Conservation (phyloP, 1,140 invertebrate genomes). For the Melanaphis sacchari region DNA sequence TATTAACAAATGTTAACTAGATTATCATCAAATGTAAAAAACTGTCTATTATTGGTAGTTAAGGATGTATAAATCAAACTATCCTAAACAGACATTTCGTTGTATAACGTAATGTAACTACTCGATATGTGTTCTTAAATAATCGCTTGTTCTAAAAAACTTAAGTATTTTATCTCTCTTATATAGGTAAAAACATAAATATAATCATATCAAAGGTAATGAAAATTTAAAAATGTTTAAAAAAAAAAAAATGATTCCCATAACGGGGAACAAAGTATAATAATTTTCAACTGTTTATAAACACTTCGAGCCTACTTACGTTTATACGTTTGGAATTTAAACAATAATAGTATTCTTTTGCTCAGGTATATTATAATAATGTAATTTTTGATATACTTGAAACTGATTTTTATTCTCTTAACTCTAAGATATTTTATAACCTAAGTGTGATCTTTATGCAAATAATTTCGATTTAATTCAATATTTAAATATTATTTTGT, state of each 20-base stretch:
- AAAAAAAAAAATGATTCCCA: neutral
- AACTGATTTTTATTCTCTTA: conserved; percentile 4
- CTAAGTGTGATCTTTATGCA: neutral
- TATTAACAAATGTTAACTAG: neutral
- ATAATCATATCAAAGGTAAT: neutral
- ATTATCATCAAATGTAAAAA: neutral
- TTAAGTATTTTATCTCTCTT: neutral
- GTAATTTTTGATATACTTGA: neutral
- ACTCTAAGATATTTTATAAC: neutral
- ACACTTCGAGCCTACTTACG: neutral
- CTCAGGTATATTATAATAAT: conserved; percentile 3
- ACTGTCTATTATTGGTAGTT: neutral
- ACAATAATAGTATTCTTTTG: neutral
- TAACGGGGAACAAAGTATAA: neutral
- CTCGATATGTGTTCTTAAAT: neutral
- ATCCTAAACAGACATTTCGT: neutral
- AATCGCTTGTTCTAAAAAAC: neutral
- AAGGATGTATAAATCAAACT: neutral
- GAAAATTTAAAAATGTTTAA: neutral
- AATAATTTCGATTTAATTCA: neutral
- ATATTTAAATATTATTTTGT: conserved; percentile 20
- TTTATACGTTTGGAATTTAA: neutral
- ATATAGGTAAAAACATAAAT: neutral
- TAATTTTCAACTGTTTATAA: neutral
- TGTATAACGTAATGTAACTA: neutral